Base-by-base conservation (phyloP, 1,140 invertebrate genomes). In the Triops cancriformis region DNA sequence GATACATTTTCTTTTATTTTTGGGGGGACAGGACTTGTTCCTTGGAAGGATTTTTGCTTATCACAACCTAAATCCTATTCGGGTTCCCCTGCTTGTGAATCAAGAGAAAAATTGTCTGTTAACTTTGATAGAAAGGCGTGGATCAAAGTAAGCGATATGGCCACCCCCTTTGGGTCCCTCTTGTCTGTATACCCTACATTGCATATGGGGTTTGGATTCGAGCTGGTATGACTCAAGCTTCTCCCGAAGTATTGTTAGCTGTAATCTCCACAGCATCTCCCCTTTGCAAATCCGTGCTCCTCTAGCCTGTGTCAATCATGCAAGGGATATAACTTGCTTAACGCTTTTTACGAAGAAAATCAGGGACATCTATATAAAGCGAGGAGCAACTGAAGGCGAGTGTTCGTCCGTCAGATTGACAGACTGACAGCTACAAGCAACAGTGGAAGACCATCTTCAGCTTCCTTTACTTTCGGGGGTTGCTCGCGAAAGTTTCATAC, bases 91-190 rank as follows among this genome's bases (percentile, higher is more conserved):
- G 23, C 6, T 23, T 23, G 18, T 64, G 51, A 64, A 64, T 64
- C 51, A 64, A 18, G 51, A 64, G 51, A 23, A 64, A 64, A 64
- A 64, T 64, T 64, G 51, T 64, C 51, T n/a, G 51, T 64, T 64
- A 64, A 64, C 51, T 64, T 64, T 64, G 51, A 64, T 64, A 64
- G 51, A 64, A 64, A 64, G 51, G 51, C 51, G 51, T 23, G 51
- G 51, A 64, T 64, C 51, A 64, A 23, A 64, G 51, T 64, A 64
- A 3, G 51, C n/a, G 51, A 64, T 64, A 64, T 12, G 51, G 18
- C 51, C 23, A 6, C 23, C 23, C 23, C 51, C 18, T 18, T n/a
- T 23, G 51, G 51, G 51, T 64, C 14, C 51, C n/a, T 37, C 31
- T 37, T 7, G 31, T 37, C 7, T 37, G 31, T 37, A 37, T 37